Base-by-base conservation (phyloP, 2,797 vertebrate species). In the Cynodonichthys magdalenae region DNA sequence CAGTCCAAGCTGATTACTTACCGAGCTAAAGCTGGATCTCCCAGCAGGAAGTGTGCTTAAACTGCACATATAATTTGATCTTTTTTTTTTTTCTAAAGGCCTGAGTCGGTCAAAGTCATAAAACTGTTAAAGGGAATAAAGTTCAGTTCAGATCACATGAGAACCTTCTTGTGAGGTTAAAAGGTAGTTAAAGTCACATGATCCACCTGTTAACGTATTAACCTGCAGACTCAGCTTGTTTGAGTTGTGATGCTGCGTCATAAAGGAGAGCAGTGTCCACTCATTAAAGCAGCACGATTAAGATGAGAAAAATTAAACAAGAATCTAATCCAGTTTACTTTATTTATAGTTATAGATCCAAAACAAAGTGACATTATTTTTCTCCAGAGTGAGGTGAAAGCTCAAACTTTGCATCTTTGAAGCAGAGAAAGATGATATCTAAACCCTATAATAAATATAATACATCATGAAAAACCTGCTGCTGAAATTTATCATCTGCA, bases 101-200 rank as follows among this genome's bases (percentile, higher is more conserved):
- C 42, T 34, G 31, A 24, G 41, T 19, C 0, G 0, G 28, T 7
- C 1, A 6, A 54, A 18, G 39, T 36, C 10, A 27, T 20, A 1
- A 17, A 55, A 45, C 24, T 48, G 24, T 8, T 17, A 2, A 7
- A 18, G 24, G 3, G 27, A 47, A 12, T 53, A 24, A 61, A 61
- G 44, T 18, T 54, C 66, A 12, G 55, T 9, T 15, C 34, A 3
- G 14, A 2, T 42, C 65, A 34, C 59, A 57, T 53, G 58, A 17
- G 15, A 11, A 19, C 0, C 27, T 1, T 31, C 28, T 2, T 12
- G 27, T 17, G 42, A 53, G 15, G 29, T 27, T 41, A n/a, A 45
- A 54, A 18, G 46, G 29, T 56, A 4, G 53, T 42, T n/a, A 15
- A 31, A 17, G 59, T 63, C 54, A 44, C 27, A 6, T 6, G 53